Base-by-base conservation (phyloP, 2,113 vertebrate species). In the Aphelocoma coerulescens region DNA sequence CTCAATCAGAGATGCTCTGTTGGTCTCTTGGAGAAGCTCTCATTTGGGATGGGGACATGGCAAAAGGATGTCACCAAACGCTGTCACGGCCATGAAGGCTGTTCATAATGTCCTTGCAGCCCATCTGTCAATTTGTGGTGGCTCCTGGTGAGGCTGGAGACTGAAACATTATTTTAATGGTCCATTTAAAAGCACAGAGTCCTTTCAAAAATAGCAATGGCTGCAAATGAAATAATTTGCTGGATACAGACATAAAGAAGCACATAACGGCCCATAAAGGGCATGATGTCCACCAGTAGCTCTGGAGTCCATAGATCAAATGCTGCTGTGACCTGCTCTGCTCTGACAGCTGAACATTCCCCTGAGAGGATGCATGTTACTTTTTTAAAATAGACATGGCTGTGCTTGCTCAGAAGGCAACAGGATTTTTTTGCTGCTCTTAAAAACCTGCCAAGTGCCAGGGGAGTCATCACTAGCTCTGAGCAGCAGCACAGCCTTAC, bases 1-100 rank as follows among this genome's bases (percentile, higher is more conserved):
- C 35, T 66, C 12, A 0, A 0, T n/a, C 59, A 43, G 59, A 1
- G 5, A 6, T 43, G 48, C 41, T 88, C 44, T 37, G 12, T 1
- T 69, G 21, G 44, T 58, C 15, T 41, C 28, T 37, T 3, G 3
- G 35, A 49, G 41, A 67, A 52, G 30, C 26, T 62, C 51, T 71
- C 4, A 3, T 33, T 33, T 35, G 26, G 61, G 65, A 44, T 30
- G 51, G 65, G 51, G 59, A 59, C 15, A 9, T 2, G 19, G 81
- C 68, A 85, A 51, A 41, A 48, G 62, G 52, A 59, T 21, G 49
- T 51, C 74, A 85, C 35, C 72, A 49, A 69, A 61, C 0, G 4
- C 27, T 59, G 21, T 15, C 3, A 19, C 3, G 48, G 59, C 46
- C 67, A 51, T 58, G 61, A 55, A 39, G 4, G 15, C 22, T 4